Conservation (phyloP, 2,797 vertebrate genomes). For the Enteromius trimaculatus region DNA sequence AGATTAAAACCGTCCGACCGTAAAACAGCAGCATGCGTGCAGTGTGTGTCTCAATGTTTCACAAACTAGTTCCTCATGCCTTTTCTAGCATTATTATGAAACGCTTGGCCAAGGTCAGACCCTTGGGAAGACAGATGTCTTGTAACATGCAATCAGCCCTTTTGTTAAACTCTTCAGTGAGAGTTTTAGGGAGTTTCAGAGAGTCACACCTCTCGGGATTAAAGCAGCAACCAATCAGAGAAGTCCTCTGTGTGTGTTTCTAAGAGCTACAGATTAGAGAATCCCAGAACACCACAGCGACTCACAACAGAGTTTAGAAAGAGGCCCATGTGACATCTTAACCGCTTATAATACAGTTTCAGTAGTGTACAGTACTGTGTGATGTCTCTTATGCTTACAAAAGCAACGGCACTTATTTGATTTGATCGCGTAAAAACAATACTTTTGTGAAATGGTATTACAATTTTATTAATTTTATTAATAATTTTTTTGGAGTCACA, state of each 20-base stretch:
- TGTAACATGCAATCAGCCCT: neutral
- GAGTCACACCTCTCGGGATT: neutral
- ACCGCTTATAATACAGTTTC: too few relatives aligned
- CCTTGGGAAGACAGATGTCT: constrained; percentile 2
- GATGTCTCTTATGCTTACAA: neutral
- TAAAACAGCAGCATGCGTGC: neutral
- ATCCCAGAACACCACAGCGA: neutral
- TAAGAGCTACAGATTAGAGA: neutral
- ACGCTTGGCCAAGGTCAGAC: neutral
- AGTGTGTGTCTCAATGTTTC: neutral
- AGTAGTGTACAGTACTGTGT: neutral
- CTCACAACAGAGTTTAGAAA: neutral
- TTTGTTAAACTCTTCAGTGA: neutral
- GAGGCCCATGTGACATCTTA: neutral
- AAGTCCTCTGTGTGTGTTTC: neutral
- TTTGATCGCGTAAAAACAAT: neutral
- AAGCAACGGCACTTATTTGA: neutral
- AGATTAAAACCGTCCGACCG: neutral
- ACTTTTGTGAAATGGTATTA: neutral
- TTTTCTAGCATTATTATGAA: neutral
- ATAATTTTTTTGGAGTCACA: too few relatives aligned
- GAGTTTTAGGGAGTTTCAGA: neutral
- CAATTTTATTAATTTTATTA: neutral
- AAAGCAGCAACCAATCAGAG: constrained; percentile 19
- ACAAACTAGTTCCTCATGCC: neutral